Percentiles rank a stretch among this genome's conserved stretches.
phyloP scores from a whole-genome alignment of 2,888 invertebrate species.

The Platycheirus rosarum region DNA sequence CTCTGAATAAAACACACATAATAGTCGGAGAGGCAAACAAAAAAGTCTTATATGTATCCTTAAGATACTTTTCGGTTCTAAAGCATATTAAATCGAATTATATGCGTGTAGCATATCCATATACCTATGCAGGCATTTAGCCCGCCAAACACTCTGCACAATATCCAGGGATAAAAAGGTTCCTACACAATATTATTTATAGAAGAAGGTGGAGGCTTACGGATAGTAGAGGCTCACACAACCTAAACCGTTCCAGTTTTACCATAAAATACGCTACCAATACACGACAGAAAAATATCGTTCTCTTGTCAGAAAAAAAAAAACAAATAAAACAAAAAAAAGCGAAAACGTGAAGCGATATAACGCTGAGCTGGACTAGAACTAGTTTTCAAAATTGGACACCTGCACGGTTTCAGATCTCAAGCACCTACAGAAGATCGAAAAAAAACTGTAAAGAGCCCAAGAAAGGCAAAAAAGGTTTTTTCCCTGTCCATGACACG shows the following conservation, averaged over 20 bases:
- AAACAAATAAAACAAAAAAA: constrained; percentile 47
- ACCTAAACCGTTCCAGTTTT: constrained; percentile 64
- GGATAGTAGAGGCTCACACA: constrained; percentile 43
- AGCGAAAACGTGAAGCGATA: constrained; percentile 68
- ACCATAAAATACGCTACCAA: constrained; percentile 68
- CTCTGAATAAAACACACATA: constrained; percentile 58
- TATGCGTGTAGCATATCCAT: constrained; percentile 64
- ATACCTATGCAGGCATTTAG: constrained; percentile 68
- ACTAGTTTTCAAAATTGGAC: constrained; percentile 74
- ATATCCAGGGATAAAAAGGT: constrained; percentile 52
- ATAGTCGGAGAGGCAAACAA: background rate
- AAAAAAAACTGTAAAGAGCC: constrained; percentile 50
- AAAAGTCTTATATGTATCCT: constrained; percentile 28
- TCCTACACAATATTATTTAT: constrained; percentile 2
- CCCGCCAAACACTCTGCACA: constrained; percentile 54
- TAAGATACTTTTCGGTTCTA: constrained; percentile 35
- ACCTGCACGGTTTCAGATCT: constrained; percentile 74
- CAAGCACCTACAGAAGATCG: constrained; percentile 62
- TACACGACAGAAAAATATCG: constrained; percentile 62
- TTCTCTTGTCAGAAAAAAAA: constrained; percentile 29
- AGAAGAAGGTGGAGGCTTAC: constrained; percentile 29
- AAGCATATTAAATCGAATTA: constrained; percentile 68
- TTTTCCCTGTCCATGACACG: constrained; percentile 52
- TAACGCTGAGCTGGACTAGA: constrained; percentile 67
- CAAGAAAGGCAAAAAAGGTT: constrained; percentile 65